Evolutionary conservation across 2,888 invertebrate genomes (phyloP).

Genomic region (Tetrapedia diversipes): DNA sequence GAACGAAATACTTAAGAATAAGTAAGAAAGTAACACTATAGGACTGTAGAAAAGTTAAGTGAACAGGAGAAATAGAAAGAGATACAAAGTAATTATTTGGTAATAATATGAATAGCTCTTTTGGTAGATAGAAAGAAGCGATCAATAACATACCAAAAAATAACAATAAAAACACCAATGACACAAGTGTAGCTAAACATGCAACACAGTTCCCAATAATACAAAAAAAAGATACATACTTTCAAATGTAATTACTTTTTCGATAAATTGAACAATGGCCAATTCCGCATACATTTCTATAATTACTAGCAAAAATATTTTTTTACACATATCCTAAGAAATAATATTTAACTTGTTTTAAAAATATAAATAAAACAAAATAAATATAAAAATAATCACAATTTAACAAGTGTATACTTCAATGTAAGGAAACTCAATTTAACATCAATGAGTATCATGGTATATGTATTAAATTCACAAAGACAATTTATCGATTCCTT

Average conservation of each 20-base stretch:
- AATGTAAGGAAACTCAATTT: too few relatives aligned
- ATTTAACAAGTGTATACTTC: too few relatives aligned
- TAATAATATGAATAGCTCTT: slow-evolving; percentile 48
- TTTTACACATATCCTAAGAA: not conserved
- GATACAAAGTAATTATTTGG: slow-evolving; percentile 52
- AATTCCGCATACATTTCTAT: not conserved
- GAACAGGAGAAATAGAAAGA: not conserved
- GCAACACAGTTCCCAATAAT: slow-evolving; percentile 28
- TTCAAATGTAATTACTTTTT: slow-evolving; percentile 52
- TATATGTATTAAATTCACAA: too few relatives aligned
- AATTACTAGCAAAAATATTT: too few relatives aligned
- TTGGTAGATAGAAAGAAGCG: slow-evolving; percentile 53
- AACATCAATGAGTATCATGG: too few relatives aligned
- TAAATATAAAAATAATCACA: too few relatives aligned
- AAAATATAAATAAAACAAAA: not conserved
- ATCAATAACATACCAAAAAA: slow-evolving; percentile 35
- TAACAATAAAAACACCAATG: slow-evolving; percentile 26
- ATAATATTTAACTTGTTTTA: not conserved
- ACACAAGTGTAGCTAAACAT: slow-evolving; percentile 27
- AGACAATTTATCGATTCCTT: too few relatives aligned
- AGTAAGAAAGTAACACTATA: not conserved
- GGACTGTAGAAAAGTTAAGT: not conserved
- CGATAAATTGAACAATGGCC: too few relatives aligned
- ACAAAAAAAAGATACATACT: slow-evolving; percentile 17
- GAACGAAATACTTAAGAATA: not conserved